Conservation (phyloP, 2,888 invertebrate genomes). For the Pseudococcus viburni region DNA sequence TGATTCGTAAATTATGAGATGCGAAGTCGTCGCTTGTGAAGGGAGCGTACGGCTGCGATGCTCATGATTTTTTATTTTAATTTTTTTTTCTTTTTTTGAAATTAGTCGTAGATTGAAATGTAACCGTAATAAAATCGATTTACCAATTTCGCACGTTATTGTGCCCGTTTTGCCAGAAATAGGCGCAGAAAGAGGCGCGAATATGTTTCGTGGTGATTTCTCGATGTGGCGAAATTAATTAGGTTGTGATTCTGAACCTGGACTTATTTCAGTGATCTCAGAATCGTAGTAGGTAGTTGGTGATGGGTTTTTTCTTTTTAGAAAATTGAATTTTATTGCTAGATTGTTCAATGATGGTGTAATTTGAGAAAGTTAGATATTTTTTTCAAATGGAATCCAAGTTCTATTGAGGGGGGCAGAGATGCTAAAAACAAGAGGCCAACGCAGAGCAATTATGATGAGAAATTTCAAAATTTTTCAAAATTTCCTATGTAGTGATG, state of each 20-base stretch:
- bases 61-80: conserved; percentile 3
- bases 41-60: background rate
- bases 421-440: no score
- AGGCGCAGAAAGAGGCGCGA: background rate
- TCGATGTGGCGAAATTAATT: background rate
- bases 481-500: no score
- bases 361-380: no score
- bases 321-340: no score
- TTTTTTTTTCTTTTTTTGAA: background rate
- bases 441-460: no score
- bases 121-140: conserved; percentile 36
- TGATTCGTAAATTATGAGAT: conserved; percentile 5
- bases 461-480: no score
- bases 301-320: no score
- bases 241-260: background rate
- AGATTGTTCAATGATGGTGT: no score
- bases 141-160: background rate
- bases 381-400: no score
- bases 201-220: background rate
- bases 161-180: background rate
- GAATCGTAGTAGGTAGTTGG: no score
- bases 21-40: background rate
- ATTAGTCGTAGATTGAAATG: background rate
- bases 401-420: no score
- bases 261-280: background rate